A percentile compares a stretch with the other conserved stretches of the same genome.
phyloP scores from a whole-genome alignment of 2,888 invertebrate genomes.

The Sympetrum striolatum region DNA sequence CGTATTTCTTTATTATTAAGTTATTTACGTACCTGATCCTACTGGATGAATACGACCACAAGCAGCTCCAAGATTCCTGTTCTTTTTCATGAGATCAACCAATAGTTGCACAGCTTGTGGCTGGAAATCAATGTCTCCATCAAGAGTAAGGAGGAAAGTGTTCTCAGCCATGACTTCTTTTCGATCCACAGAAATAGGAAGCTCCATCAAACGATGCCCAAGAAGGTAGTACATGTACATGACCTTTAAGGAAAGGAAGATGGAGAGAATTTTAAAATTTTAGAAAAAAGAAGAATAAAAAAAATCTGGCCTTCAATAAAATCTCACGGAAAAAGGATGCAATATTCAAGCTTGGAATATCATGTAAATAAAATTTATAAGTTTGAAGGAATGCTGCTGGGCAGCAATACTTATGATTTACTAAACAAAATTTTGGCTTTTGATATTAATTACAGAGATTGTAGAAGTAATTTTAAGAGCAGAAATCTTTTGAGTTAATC shows the following conservation, averaged over 20 bases:
- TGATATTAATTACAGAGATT: not conserved
- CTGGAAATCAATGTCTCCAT: conserved; percentile 89
- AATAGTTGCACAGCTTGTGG: conserved; percentile 79
- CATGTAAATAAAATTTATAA: no score
- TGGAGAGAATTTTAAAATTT: not conserved
- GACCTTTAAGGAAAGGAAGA: conserved; percentile 60
- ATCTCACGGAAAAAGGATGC: no score
- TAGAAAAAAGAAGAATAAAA: no score
- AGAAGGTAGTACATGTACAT: conserved; percentile 95
- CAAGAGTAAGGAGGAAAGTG: conserved; percentile 82
- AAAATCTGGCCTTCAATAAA: not conserved
- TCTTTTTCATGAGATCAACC: conserved; percentile 86
- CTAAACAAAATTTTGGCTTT: no score
- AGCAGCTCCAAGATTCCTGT: conserved; percentile 78
- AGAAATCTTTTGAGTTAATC: no score
- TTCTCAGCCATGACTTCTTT: conserved; percentile 78
- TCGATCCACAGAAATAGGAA: conserved; percentile 65
- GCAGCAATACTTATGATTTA: no score
- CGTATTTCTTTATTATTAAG: no score
- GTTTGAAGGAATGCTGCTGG: no score
- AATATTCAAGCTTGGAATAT: no score
- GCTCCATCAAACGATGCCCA: conserved; percentile 78
- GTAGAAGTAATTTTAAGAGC: not conserved
- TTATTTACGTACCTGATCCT: conserved; percentile 64
- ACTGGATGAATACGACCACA: conserved; percentile 91